Percentiles rank a stretch among this genome's conserved stretches.
phyloP scores from a whole-genome alignment of 2,797 vertebrate genomes.

The Numenius phaeopus region DNA sequence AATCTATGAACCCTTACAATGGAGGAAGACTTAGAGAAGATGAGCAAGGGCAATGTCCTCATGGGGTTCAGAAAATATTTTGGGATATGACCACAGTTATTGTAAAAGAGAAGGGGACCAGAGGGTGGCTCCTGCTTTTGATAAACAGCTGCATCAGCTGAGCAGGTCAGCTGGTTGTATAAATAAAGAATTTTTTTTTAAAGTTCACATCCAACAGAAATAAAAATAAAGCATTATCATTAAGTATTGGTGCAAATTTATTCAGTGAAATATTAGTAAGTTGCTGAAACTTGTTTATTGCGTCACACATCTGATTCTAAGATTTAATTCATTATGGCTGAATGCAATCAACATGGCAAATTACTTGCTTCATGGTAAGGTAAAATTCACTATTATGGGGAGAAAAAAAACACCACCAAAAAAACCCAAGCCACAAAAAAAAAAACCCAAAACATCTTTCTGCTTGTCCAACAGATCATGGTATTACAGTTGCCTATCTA shows the following conservation, averaged over 20 bases:
- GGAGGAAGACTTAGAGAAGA: background rate
- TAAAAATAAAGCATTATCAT: background rate
- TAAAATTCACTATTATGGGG: background rate
- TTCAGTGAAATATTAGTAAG: background rate
- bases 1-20: background rate
- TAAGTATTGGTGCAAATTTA: background rate
- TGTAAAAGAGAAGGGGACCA: background rate
- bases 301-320: background rate
- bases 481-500: background rate
- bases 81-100: background rate
- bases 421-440: background rate
- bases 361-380: background rate
- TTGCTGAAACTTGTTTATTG: background rate
- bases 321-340: background rate
- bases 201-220: background rate
- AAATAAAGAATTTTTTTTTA: background rate
- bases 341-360: background rate
- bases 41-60: background rate
- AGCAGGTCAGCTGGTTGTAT: background rate
- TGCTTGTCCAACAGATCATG: background rate
- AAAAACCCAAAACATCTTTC: background rate
- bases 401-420: background rate
- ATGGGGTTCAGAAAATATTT: background rate
- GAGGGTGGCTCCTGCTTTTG: background rate
- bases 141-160: background rate